phyloP scores from a whole-genome alignment of 2,113 vertebrate species.

The Phalacrocorax aristotelis region DNA sequence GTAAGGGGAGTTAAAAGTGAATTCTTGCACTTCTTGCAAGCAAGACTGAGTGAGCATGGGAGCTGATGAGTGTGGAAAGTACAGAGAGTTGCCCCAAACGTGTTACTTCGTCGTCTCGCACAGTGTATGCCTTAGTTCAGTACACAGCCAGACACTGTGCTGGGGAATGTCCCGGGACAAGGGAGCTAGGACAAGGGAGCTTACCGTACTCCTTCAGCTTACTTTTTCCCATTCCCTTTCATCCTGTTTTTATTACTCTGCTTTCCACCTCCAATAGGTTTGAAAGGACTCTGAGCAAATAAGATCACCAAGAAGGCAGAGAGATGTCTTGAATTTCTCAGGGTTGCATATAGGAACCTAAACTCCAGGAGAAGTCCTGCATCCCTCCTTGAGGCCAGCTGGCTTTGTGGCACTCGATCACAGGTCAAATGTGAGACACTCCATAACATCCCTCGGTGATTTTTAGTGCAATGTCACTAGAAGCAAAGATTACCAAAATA shows the following conservation, averaged over 20 bases:
- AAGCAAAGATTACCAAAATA: neutral
- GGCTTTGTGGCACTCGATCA: neutral
- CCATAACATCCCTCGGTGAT: neutral
- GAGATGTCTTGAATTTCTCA: neutral
- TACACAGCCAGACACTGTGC: accelerated
- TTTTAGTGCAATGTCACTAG: neutral
- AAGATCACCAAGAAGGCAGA: neutral
- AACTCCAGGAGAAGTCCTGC: neutral
- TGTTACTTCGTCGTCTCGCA: neutral
- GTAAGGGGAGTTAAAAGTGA: neutral
- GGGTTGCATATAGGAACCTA: neutral
- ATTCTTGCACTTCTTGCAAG: neutral
- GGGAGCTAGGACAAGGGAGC: neutral
- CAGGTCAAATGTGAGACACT: neutral
- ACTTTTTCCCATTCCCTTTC: neutral
- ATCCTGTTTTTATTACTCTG: neutral
- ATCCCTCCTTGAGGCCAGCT: neutral
- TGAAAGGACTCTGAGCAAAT: neutral
- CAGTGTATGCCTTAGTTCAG: neutral
- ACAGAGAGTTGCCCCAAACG: neutral
- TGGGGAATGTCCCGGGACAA: neutral
- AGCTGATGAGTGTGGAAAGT: neutral
- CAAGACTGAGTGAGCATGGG: neutral
- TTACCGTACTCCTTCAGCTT: neutral
- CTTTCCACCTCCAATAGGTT: neutral